Percentiles rank a stretch among this genome's conserved stretches.
Evolutionary conservation across 2,113 vertebrate species (phyloP).

Genomic region (Megalops atlanticus): DNA sequence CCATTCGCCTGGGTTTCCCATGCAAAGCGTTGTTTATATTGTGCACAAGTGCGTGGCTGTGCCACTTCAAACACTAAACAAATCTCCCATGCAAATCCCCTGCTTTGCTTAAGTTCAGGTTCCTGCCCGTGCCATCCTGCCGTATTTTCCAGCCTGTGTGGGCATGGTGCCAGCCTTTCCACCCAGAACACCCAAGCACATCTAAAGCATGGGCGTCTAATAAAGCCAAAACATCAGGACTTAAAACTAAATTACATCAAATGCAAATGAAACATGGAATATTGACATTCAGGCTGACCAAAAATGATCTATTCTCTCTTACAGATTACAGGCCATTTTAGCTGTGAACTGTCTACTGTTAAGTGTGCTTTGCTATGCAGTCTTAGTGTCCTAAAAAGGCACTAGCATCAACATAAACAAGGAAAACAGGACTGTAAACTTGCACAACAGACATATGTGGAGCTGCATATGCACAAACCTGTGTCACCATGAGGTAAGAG

Average conservation of each 20-base stretch:
- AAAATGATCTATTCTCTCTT: not conserved
- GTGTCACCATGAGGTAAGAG: no score
- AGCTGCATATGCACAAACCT: no score
- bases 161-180: not conserved
- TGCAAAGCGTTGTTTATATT: conserved; percentile 13
- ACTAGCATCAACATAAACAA: no score
- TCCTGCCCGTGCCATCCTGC: not conserved
- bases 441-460: no score
- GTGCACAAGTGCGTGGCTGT: not conserved
- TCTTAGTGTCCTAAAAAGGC: no score
- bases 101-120: not conserved
- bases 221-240: not conserved
- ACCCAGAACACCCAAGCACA: not conserved
- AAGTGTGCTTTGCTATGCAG: no score
- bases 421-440: no score
- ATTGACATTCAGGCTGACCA: not conserved
- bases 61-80: conserved; percentile 2
- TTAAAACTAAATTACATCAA: not conserved
- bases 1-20: not conserved
- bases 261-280: not conserved
- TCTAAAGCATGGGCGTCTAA: not conserved
- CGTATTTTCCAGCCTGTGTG: not conserved
- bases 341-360: not conserved
- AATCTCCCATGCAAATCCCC: not conserved
- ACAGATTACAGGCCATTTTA: not conserved